Evolutionary conservation across 2,797 vertebrate genomes (phyloP), one percentile per base, ranked within the genome.

Genomic region (Sebastes baramenuke): DNA sequence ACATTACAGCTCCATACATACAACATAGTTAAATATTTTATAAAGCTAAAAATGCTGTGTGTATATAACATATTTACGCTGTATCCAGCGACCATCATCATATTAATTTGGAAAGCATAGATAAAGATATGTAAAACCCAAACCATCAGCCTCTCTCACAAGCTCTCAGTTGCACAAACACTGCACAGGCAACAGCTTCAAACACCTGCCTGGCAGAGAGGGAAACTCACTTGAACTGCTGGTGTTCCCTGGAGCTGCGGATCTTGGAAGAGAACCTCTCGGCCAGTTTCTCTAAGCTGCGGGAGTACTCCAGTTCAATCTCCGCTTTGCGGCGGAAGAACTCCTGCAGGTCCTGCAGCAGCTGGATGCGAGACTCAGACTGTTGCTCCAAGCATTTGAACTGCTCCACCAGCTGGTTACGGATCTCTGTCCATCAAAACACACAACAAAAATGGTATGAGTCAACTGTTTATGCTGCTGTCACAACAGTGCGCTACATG

Each of bases 321-420:
- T 99, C 99, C 0, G 98, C 97, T 92, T 99, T 99, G 86, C 98
- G 96, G 66, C 98, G 97, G 91, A 99, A 99, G 94, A 99, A 99
- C 88, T 99, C 99, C 95, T 99, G 99, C 87, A 99, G 96, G 93
- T 99, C 99, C 93, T 99, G 99, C 65, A 99, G 96, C 93, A 99
- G 96, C 91, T 99, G 97, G 92, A 99, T 97, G 2, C 98, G 96
- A 0, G 98, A 98, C 90, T 99, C 99, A 0, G 98, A 99, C 90
- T 99, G 99, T 92, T 99, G 98, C 93, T 99, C 99, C 96, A 99
- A 93, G 82, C 98, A 99, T 95, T 99, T 99, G 94, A 99, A 97
- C 95, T 99, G 99, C 93, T 99, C 99, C 78, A 97, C 97, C 95
- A 99, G 95, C 94, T 99, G 98, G 30, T 96, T 97, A 16, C 99